Percentiles rank a stretch among this genome's conserved stretches.
Evolutionary conservation across 2,888 invertebrate species (phyloP).

Genomic region (Tipula unca): DNA sequence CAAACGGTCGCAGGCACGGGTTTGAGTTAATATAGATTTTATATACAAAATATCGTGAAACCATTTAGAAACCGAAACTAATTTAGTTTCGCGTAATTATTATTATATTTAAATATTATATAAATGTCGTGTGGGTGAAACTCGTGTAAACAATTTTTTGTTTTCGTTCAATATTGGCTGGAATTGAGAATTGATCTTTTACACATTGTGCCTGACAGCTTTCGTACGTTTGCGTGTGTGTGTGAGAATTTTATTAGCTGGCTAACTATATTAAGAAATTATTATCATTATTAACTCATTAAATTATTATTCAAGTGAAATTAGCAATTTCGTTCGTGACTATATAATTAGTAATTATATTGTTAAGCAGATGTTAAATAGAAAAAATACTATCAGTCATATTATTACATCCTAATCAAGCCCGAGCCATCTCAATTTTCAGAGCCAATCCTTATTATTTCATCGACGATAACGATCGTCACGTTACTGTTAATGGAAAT

Average conservation of each 20-base stretch:
- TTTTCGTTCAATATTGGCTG: not conserved
- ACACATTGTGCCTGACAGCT: not conserved
- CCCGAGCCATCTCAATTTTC: too few relatives aligned
- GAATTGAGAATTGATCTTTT: not conserved
- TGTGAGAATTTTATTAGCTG: not conserved
- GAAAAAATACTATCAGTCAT: too few relatives aligned
- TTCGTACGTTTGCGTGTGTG: not conserved
- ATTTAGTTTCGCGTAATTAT: not conserved
- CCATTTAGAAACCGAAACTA: not conserved
- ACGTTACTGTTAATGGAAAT: too few relatives aligned
- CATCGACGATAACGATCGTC: too few relatives aligned
- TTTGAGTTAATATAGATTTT: not conserved
- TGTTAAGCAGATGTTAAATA: not conserved
- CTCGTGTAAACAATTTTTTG: not conserved
- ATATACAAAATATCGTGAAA: not conserved
- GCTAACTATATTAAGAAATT: not conserved
- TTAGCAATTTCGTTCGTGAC: not conserved
- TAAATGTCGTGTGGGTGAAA: not conserved
- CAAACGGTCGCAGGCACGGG: not conserved
- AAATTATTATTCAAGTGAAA: not conserved
- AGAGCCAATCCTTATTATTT: too few relatives aligned
- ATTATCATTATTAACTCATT: not conserved
- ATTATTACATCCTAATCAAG: too few relatives aligned
- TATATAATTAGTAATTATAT: not conserved
- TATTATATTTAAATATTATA: not conserved